Percentiles rank a stretch among this genome's conserved stretches.
Conservation (phyloP, 2,113 vertebrate genomes). For the Indicator indicator region DNA sequence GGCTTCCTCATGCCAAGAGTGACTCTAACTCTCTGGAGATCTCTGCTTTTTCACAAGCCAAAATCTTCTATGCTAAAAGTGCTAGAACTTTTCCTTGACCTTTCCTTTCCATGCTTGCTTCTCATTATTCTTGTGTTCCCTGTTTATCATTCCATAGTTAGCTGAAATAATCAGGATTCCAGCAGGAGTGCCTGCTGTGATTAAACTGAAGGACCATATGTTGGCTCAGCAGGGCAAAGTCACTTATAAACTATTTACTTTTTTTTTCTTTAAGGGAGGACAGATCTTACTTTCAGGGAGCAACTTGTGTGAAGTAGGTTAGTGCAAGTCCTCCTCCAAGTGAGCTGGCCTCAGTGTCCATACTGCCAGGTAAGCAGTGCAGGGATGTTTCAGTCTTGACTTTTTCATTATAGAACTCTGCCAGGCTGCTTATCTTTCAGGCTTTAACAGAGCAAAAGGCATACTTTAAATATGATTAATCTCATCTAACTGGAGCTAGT, state of each 20-base stretch:
- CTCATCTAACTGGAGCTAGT: background rate
- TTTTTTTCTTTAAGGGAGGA: background rate
- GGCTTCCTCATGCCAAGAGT: background rate
- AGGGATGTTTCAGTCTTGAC: background rate
- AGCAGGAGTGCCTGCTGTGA: background rate
- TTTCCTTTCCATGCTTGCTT: background rate
- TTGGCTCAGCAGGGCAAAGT: slow-evolving; percentile 48
- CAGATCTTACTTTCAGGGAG: background rate
- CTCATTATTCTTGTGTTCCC: slow-evolving; percentile 12
- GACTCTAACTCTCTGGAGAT: background rate
- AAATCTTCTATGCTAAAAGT: background rate
- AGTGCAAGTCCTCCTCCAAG: background rate
- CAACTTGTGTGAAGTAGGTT: background rate
- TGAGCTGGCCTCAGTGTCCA: background rate
- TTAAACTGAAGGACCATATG: slow-evolving; percentile 24
- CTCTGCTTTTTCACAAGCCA: background rate
- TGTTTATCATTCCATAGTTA: slow-evolving; percentile 23
- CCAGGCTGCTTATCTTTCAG: slow-evolving; percentile 28
- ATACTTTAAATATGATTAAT: background rate
- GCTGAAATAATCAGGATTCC: background rate
- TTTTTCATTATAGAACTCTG: background rate
- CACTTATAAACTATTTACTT: slow-evolving; percentile 51
- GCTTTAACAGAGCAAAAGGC: slow-evolving; percentile 17
- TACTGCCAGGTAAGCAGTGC: background rate
- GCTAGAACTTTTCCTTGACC: background rate